Base-by-base conservation (phyloP, 2,888 invertebrate genomes). In the Pemphredon lugubris region DNA sequence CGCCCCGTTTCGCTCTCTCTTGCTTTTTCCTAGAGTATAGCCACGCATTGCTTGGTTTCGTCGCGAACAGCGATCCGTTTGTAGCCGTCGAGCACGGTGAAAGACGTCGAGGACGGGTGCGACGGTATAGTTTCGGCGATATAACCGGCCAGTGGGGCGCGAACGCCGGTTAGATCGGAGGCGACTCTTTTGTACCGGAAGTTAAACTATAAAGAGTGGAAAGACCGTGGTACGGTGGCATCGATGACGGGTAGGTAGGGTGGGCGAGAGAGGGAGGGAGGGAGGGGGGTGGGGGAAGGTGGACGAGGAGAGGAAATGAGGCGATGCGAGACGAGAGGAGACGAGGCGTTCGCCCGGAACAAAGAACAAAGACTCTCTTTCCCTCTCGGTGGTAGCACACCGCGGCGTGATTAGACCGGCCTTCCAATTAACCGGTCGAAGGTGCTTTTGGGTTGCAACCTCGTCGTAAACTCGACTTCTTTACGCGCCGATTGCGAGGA, bases 391-490 rank as follows among this genome's bases (percentile, higher is more conserved):
- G 63, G 58, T 40, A 55, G 61, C 16, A 9, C 1, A 44, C 59
- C 69, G 75, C 65, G 57, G 64, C 63, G 72, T 73, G 80, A 79
- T 75, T 79, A 79, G 74, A 67, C 74, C 54, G 67, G 75, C 61
- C 81, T 76, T 82, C 84, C 82, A 86, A 87, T 87, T 86, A 86
- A 82, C 83, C 79, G 79, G 72, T 72, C 69, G 79, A 64, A 73
- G 79, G 71, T 75, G 71, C 73, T 75, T 71, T 77, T 64, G 64
- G 72, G 69, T 39, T 44, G 75, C 78, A 74, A 73, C 73, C 74
- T 54, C 40, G 67, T 87, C 89, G 84, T 89, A 89, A 88, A 88
- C 82, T 81, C 81, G 73, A 59, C 78, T 82, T 86, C 82, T 88
- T 89, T 88, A 88, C 85, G 86, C 86, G 81, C 57, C 54, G 65